Percentiles rank a stretch among this genome's conserved stretches.
phyloP scores from a whole-genome alignment of 2,797 vertebrate genomes.

The Rhabdomys pumilio region DNA sequence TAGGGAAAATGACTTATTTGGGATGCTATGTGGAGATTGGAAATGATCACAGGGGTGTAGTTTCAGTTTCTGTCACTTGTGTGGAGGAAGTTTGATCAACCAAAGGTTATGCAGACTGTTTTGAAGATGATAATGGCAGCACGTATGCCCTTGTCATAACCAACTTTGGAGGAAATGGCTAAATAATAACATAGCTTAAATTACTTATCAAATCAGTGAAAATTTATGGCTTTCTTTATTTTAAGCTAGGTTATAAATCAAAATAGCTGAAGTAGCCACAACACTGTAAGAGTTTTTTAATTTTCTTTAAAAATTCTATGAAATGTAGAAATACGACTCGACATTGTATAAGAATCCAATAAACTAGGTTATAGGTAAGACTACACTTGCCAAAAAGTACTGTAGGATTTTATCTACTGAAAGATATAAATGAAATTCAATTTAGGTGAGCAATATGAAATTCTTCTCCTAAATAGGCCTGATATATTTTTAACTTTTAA shows the following conservation, averaged over 20 bases:
- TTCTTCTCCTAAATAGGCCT: background rate
- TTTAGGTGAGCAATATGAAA: background rate
- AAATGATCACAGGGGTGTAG: background rate
- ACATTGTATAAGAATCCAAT: slow-evolving; percentile 49
- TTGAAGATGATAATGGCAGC: background rate
- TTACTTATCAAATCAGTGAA: slow-evolving; percentile 33
- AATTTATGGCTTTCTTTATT: slow-evolving; percentile 14
- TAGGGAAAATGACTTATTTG: background rate
- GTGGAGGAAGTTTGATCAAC: background rate
- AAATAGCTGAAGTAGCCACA: background rate
- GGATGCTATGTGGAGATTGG: background rate
- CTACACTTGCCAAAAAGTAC: background rate
- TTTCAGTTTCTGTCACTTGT: background rate
- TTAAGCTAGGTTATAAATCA: slow-evolving; percentile 35
- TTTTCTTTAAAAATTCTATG: slow-evolving; percentile 11
- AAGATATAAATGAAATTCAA: slow-evolving; percentile 62
- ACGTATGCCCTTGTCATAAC: slow-evolving; percentile 4
- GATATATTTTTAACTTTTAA: slow-evolving; percentile 18
- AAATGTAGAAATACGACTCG: slow-evolving; percentile 57
- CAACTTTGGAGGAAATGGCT: slow-evolving; percentile 26
- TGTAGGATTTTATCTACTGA: slow-evolving; percentile 44
- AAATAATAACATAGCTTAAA: slow-evolving; percentile 50
- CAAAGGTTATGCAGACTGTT: background rate
- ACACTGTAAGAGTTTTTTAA: slow-evolving; percentile 10
- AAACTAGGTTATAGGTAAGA: slow-evolving; percentile 45